Evolutionary conservation across 2,888 invertebrate species (phyloP), one percentile per base, ranked within the genome.

Genomic region (Idaea biselata): DNA sequence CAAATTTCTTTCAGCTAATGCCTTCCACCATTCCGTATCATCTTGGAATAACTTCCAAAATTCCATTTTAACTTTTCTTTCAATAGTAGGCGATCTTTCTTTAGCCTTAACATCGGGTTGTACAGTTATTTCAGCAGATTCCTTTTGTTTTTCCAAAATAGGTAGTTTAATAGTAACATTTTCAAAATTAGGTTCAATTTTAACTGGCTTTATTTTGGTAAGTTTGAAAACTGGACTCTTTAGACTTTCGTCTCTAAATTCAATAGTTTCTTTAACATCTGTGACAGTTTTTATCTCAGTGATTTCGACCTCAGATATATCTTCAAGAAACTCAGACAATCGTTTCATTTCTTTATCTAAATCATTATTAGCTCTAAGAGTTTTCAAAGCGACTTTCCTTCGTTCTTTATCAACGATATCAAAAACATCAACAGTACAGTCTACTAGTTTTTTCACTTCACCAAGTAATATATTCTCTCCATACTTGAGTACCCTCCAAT

Each of bases 21-120:
- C 91, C 61, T 87, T 91, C 93, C 93, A 93, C 85, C 91, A 88
- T 60, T 92, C 93, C 0, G 91, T 86, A 53, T 93, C 93, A 64
- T 92, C 88, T 69, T 86, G 88, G 68, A 93, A 92, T 73, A 93
- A 79, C 61, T 84, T 87, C 91, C 91, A 91, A 69, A 92, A 91
- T 58, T 90, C 83, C 33, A 79, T 75, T 66, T 80, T 84, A 0
- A 82, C 79, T 68, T 83, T 82, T 63, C 74, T 85, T 0, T 79
- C 75, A 25, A 79, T 70, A 0, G 79, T 80, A 0, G 76, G 74
- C 55, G 79, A 79, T 11, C 67, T 64, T 0, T 73, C 66, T 14
- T 73, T 72, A 6, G 71, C 58, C 18, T 74, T 79, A 0, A 80
- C 73, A 33, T 85, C 83, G 1, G 85, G 84, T 67, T 81, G 78